Evolutionary conservation across 92 coral and sea anemone species (phyloP), one percentile per base, ranked within the genome.

Genomic region (Anthopleura xanthogrammica): DNA sequence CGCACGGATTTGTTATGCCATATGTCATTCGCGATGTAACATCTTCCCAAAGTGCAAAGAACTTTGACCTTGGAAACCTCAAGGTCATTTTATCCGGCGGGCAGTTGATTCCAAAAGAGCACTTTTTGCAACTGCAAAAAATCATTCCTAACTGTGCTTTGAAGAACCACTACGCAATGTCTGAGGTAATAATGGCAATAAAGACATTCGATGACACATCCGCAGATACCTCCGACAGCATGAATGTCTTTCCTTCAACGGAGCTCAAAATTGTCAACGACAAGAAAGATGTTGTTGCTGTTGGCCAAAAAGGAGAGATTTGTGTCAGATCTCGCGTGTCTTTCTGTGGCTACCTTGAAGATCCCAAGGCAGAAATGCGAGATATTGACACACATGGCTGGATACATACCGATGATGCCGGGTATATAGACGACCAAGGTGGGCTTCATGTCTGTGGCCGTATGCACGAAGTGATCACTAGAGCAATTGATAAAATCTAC

Each of bases 391-490:
- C 75, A 16, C 81, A 79, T 10, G 89, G 85, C 2, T 86, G 89
- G 89, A 39, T 55, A 3, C 60, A 76, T 20, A 80, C 85, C 2
- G 64, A 79, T 14, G 89, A 86, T 40, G 22, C 41, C 12, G 89
- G 89, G 12, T 22, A 12, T 16, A 80, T 86, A 79, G 75, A 80
- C 71, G 73, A 19, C 23, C 16, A 80, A 14, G 89, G 85, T 3
- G 52, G 60, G 72, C 42, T 86, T 60, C 52, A 80, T n/a, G 66
- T 86, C 11, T n/a, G 74, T 23, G 89, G 85, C 16, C 85, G 89
- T 8, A 81, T 36, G 39, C 55, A 57, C 56, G 75, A 58, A 41
- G 75, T 77, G 11, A 86, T 86, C 41, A 86, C 56, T 20, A 75
- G 86, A 11, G 85, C 52, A 14, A 57, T 72, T 23, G 89, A 54